Percentiles rank a stretch among this genome's conserved stretches.
Evolutionary conservation across 2,113 vertebrate genomes (phyloP).

Genomic region (Eira barbara): DNA sequence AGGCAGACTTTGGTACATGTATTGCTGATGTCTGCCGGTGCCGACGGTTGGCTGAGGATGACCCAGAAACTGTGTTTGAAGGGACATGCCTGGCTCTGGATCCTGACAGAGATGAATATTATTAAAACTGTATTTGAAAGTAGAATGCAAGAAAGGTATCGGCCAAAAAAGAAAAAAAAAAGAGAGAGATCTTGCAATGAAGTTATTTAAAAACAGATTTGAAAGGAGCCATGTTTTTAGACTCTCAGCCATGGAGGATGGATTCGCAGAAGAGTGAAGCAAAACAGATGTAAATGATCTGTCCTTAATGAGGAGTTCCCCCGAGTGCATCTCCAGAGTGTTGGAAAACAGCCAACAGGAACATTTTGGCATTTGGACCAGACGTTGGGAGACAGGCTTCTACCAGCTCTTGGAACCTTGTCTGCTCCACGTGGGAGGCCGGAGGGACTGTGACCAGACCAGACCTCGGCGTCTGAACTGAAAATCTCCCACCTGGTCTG

Average conservation of each 20-base stretch:
- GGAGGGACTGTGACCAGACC: not conserved
- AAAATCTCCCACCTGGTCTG: too few species aligned
- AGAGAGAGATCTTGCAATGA: not conserved
- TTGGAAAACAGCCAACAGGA: too few species aligned
- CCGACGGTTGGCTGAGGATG: not conserved
- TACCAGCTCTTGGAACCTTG: not conserved
- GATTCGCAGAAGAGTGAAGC: not conserved
- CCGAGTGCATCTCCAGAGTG: not conserved
- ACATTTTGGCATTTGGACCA: fast-evolving
- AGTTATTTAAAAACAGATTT: not conserved
- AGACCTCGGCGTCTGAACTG: not conserved
- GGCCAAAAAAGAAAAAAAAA: not conserved
- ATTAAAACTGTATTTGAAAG: not conserved
- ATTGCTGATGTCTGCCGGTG: not conserved
- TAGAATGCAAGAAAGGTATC: not conserved
- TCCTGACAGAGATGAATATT: not conserved
- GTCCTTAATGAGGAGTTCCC: not conserved
- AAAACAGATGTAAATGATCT: not conserved
- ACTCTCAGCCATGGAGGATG: not conserved
- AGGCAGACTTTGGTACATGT: not conserved
- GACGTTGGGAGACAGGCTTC: too few species aligned
- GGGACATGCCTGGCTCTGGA: not conserved
- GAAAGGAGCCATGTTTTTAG: not conserved
- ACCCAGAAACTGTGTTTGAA: not conserved
- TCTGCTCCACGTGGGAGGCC: too few species aligned